phyloP scores from a whole-genome alignment of 2,888 invertebrate genomes.

The Zele albiditarsus region DNA sequence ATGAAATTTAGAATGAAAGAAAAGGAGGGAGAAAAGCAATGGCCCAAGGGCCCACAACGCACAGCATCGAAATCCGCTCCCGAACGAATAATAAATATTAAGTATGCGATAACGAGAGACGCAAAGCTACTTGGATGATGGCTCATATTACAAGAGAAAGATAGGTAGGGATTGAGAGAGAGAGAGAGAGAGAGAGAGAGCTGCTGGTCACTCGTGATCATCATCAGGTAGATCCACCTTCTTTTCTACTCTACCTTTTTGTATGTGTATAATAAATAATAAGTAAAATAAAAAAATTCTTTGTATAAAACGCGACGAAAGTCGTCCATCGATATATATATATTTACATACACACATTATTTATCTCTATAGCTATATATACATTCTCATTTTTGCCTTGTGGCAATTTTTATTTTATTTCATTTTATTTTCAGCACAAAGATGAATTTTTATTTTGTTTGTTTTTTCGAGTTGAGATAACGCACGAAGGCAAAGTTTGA shows the following conservation, averaged over 20 bases:
- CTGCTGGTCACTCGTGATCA: constrained; percentile 21
- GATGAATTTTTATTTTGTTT: background rate
- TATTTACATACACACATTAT: constrained; percentile 26
- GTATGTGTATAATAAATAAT: background rate
- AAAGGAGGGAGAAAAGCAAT: background rate
- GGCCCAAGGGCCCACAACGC: constrained; percentile 17
- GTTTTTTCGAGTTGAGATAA: background rate
- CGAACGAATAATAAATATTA: constrained; percentile 40
- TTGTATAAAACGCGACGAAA: constrained; percentile 34
- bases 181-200: constrained; percentile 14
- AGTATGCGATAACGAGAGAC: constrained; percentile 40
- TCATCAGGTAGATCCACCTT: constrained; percentile 14
- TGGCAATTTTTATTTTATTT: constrained; percentile 20
- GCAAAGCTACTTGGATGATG: constrained; percentile 37
- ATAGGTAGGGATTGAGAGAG: too few relatives aligned
- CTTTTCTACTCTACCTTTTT: constrained; percentile 4
- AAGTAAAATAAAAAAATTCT: constrained; percentile 13
- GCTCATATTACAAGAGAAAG: constrained; percentile 22
- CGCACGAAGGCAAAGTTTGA: constrained; percentile 11
- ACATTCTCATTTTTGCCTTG: constrained; percentile 14
- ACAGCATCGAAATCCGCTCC: constrained; percentile 31
- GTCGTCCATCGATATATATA: constrained; percentile 36
- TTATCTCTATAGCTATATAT: background rate
- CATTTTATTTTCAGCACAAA: constrained; percentile 21
- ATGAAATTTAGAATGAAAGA: constrained; percentile 9